Base-by-base conservation (phyloP, 2,113 vertebrate genomes). In the Gymnogyps californianus region DNA sequence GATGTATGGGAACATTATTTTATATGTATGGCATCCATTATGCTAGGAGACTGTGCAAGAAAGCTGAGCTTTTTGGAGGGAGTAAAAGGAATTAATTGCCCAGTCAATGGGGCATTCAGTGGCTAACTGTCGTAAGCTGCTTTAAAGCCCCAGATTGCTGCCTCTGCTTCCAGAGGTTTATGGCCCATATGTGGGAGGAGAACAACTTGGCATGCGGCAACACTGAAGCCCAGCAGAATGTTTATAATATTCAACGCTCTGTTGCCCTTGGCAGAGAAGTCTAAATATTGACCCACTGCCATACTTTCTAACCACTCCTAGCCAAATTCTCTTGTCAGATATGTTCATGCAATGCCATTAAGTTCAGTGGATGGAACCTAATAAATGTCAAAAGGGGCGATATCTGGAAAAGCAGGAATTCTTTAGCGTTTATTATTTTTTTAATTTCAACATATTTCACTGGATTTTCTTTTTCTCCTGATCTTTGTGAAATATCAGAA, bases 241-340 rank as follows among this genome's bases (percentile, higher is more conserved):
- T 85, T 97, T 91, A 34, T 80, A 76, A 59, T 70, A 72, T 72
- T 84, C 54, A 91, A 61, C 36, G 59, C 32, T 16, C 46, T 87
- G 54, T 80, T 95, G 75, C 47, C 71, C 46, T 96, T 96, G 95
- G 83, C 92, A 93, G 46, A 77, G 36, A 92, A 92, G 14, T 34
- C 57, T 83, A 87, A 84, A 84, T 93, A 67, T 54, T 95, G 83
- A 96, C 49, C 78, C 31, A 36, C 62, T 85, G 66, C 78, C 28
- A 36, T 91, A 62, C 49, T 85, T 91, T 52, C 22, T 89, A 82
- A 72, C 13, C 5, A 72, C 22, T 62, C 36, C 67, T 78, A 80
- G 81, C 31, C 8, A 25, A 61, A 66, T 85, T 87, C 58, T 72
- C 26, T 55, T 69, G 44, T 78, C 19, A 5, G 40, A 28, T 85